Evolutionary conservation across 2,797 vertebrate species (phyloP).

Genomic region (Rhinoraja longicauda): DNA sequence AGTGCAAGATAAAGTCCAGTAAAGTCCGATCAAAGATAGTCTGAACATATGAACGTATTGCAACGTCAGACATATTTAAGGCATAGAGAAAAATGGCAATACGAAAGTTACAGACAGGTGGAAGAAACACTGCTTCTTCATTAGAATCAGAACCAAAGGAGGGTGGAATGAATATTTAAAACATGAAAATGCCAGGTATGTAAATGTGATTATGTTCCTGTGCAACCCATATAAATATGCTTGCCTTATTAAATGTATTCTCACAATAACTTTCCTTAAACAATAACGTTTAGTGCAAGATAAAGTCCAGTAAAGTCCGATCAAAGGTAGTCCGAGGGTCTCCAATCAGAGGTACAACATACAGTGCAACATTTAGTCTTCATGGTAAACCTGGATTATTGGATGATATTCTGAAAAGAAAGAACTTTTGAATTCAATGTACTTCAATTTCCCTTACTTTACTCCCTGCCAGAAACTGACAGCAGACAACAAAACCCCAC

Average conservation of each 20-base stretch:
- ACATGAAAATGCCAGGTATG: background rate
- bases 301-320: too few relatives aligned
- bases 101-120: background rate
- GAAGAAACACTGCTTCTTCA: background rate
- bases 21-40: too few relatives aligned
- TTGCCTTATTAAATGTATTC: background rate
- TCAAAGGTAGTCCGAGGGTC: too few relatives aligned
- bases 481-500: background rate
- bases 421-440: background rate
- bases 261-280: background rate
- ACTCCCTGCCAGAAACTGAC: conserved; percentile 2
- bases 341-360: too few relatives aligned
- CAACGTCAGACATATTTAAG: background rate
- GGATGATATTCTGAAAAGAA: background rate
- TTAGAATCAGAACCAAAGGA: background rate
- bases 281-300: too few relatives aligned
- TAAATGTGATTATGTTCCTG: background rate
- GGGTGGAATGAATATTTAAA: background rate
- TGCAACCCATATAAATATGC: background rate
- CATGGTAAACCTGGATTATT: background rate
- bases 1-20: too few relatives aligned
- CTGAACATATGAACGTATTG: too few relatives aligned
- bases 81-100: background rate
- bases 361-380: background rate
- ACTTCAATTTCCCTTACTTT: background rate